Conservation (phyloP, 2,797 vertebrate species). For the Okamejei kenojei region DNA sequence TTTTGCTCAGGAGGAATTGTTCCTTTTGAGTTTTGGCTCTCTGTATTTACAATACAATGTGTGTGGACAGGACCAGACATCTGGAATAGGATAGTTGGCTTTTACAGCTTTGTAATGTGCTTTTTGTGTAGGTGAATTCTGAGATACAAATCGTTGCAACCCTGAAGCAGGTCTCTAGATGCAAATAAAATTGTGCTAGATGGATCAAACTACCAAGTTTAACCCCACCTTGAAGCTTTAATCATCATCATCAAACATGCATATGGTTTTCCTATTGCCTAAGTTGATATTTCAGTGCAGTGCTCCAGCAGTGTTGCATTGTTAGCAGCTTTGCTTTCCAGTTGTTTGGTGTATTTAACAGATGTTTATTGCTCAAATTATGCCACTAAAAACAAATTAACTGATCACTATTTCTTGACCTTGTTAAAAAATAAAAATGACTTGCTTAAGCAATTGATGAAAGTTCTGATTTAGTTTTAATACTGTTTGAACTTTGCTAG, state of each 20-base stretch:
- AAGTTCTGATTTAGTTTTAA: neutral
- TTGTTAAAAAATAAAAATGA: neutral
- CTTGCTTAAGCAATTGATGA: neutral
- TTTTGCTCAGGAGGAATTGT: neutral
- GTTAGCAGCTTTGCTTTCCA: neutral
- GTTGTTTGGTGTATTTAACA: neutral
- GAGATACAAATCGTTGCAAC: neutral
- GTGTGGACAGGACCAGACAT: neutral
- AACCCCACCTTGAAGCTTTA: neutral
- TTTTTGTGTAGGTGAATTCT: neutral
- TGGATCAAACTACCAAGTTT: neutral
- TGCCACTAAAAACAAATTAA: neutral
- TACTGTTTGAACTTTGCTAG: neutral
- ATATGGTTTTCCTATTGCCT: neutral
- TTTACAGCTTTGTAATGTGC: neutral
- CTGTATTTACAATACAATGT: neutral
- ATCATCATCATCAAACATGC: too few species aligned
- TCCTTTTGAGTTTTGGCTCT: neutral
- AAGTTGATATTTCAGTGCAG: neutral
- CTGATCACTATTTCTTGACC: neutral
- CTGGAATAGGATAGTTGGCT: too few species aligned
- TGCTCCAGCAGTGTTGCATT: neutral
- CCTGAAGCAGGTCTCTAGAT: neutral
- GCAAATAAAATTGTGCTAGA: neutral
- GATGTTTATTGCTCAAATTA: neutral